Evolutionary conservation across 2,113 vertebrate species (phyloP), one percentile per base, ranked within the genome.

Genomic region (Leptobrachium leishanense): DNA sequence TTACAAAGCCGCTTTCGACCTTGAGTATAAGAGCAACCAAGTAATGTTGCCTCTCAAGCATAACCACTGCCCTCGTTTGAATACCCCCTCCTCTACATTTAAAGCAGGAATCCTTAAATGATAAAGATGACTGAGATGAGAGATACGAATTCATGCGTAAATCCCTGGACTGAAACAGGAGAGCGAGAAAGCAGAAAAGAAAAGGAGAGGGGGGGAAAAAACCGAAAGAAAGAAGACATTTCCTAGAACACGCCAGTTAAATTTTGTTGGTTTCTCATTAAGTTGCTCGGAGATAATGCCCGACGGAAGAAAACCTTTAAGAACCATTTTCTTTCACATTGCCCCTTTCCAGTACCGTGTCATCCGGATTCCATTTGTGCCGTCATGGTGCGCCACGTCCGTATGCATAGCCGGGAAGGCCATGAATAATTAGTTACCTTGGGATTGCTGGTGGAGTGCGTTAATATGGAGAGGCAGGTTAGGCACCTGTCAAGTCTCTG

Each of bases 391-490:
- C 46, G 64, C 20, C 39, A 15, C 46, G n/a, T 44, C 57, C n/a
- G 50, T 59, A 44, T 59, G 63, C 31, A 7, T 39, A n/a, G 65
- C 12, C 68, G n/a, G 62, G 39, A 70, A 66, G 72, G 65, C 15
- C 42, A 39, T 77, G 66, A 69, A 77, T 77, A 77, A 77, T 77
- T 43, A 77, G 77, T 59, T 74, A 59, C 53, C 71, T 31, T 74
- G 71, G 77, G 77, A 80, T 57, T 54, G 71, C 64, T 74, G 64
- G 71, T 43, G 62, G 59, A 73, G 70, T 43, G 70, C 11, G 70
- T 43, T 74, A 74, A 80, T 74, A 80, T 80, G 71, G 73, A 64
- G 68, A 68, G 66, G 20, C 77, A 74, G 62, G 64, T 73, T 74
- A 68, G 71, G 71, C 64, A 74, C 63, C 53, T 80, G 77, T 80